Evolutionary conservation across 2,113 vertebrate genomes (phyloP), one percentile per base, ranked within the genome.

Genomic region (Poeciliopsis prolifica): DNA sequence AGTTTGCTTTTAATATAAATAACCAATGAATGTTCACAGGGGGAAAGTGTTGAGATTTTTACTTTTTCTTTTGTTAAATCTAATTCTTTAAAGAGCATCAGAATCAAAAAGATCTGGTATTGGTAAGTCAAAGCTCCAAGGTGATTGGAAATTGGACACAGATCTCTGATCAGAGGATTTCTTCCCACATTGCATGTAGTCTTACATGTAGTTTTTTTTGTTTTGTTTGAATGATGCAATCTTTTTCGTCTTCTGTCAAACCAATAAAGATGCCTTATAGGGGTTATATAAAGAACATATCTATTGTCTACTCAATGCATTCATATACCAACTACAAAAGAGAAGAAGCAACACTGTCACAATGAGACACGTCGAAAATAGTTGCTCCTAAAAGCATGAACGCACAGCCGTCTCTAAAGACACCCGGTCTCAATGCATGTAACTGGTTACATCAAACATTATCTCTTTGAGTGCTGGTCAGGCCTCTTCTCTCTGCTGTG

Each of bases 391-490:
- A 35, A 79, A 70, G 62, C 75, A 62, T 10, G 7, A 70, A 69
- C 22, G 19, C 64, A 31, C 31, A 35, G 12, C 81, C 70, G 5
- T 58, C 51, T 68, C 48, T 68, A 70, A 22, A 73, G 70, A 84
- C 73, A 65, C 75, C 80, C 26, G 30, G 74, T 24, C 33, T 77
- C 64, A 5, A 48, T 68, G 62, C 35, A 51, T 78, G 67, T 69
- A 70, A 71, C 65, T 82, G 68, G 75, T 70, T 64, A 78, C 62
- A 83, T 88, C 81, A 80, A 83, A 67, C 75, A 78, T 67, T 48
- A 72, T 68, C 70, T 61, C 74, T 60, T 72, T 71, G 74, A 67
- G 72, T 14, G 37, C 66, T 74, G 77, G 77, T 80, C 77, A 86
- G 72, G 28, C 64, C 79, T 62, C 26, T 13, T 15, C 40, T 78